phyloP scores from a whole-genome alignment of 1,140 invertebrate genomes.

The Platyura marginata region DNA sequence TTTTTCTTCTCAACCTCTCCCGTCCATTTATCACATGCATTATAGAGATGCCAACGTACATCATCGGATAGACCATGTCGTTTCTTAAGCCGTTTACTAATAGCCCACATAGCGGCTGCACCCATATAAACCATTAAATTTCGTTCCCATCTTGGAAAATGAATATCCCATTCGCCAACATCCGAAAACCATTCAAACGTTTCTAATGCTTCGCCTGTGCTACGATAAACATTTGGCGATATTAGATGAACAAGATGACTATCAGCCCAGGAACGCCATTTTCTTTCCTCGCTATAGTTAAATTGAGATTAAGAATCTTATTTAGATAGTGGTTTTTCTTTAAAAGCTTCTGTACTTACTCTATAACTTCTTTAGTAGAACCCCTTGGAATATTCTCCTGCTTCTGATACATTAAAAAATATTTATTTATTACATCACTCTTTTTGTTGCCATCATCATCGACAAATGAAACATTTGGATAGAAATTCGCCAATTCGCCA shows the following conservation, averaged over 20 bases:
- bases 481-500: conserved; percentile 58
- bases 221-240: conserved; percentile 94
- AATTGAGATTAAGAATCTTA: not conserved
- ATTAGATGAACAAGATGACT: conserved; percentile 75
- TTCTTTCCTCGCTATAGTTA: conserved; percentile 61
- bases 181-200: conserved; percentile 85
- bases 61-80: conserved; percentile 74
- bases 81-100: conserved; percentile 76
- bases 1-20: conserved; percentile 47
- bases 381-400: conserved; percentile 34
- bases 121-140: conserved; percentile 84
- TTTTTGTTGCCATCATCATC: conserved; percentile 48
- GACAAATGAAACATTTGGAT: conserved; percentile 50
- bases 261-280: conserved; percentile 93
- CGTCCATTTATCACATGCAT: conserved; percentile 70
- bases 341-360: conserved; percentile 45
- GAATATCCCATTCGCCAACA: conserved; percentile 78
- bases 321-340: too few relatives aligned
- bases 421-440: conserved; percentile 80
- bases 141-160: conserved; percentile 74
- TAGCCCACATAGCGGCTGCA: conserved; percentile 81
- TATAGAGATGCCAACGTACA: conserved; percentile 77
- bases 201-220: conserved; percentile 61
- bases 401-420: conserved; percentile 79
- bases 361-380: conserved; percentile 35